Percentiles rank a stretch among this genome's conserved stretches.
Evolutionary conservation across 2,888 invertebrate genomes (phyloP).

Genomic region (Diaphora mendica): DNA sequence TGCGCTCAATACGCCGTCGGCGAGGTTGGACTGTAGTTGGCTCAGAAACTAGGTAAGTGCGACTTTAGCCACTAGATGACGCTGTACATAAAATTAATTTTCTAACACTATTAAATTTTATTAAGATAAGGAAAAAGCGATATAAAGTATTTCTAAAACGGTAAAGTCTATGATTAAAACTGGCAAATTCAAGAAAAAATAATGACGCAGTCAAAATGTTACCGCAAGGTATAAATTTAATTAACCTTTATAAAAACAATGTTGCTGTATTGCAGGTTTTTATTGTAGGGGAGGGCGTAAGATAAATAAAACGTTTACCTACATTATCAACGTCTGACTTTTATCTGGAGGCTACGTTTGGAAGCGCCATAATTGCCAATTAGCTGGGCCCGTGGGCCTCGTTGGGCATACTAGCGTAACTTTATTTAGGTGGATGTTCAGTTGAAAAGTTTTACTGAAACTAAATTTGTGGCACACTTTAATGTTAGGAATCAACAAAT

Average conservation of each 20-base stretch:
- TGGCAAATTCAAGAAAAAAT: background rate
- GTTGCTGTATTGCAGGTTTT: slow-evolving; percentile 23
- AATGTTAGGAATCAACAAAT: background rate
- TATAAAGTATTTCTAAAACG: background rate
- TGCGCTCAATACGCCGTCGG: slow-evolving; percentile 85
- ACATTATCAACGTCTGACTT: slow-evolving; percentile 42
- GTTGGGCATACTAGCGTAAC: slow-evolving; percentile 46
- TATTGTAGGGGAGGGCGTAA: slow-evolving; percentile 33
- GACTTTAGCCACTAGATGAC: slow-evolving; percentile 66
- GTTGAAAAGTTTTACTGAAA: slow-evolving; percentile 26
- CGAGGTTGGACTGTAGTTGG: slow-evolving; percentile 93
- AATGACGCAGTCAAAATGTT: slow-evolving; percentile 1
- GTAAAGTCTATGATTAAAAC: background rate
- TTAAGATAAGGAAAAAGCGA: background rate
- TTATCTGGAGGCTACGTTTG: slow-evolving; percentile 52
- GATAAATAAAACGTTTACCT: slow-evolving; percentile 43
- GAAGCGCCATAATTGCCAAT: slow-evolving; percentile 66
- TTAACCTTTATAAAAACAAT: slow-evolving; percentile 30
- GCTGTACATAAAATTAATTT: slow-evolving; percentile 36
- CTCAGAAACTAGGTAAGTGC: slow-evolving; percentile 89
- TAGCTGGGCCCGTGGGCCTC: slow-evolving; percentile 54
- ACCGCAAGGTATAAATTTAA: slow-evolving; percentile 28
- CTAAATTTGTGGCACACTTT: background rate
- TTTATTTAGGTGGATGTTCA: slow-evolving; percentile 44
- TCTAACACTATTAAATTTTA: background rate